A percentile compares a stretch with the other conserved stretches of the same genome.
These are phyloP conservation scores for Beroe ovata DNA, from an alignment of 37 sponge, comb jelly and placozoan genomes.

Conservation along the genomic window DNA sequence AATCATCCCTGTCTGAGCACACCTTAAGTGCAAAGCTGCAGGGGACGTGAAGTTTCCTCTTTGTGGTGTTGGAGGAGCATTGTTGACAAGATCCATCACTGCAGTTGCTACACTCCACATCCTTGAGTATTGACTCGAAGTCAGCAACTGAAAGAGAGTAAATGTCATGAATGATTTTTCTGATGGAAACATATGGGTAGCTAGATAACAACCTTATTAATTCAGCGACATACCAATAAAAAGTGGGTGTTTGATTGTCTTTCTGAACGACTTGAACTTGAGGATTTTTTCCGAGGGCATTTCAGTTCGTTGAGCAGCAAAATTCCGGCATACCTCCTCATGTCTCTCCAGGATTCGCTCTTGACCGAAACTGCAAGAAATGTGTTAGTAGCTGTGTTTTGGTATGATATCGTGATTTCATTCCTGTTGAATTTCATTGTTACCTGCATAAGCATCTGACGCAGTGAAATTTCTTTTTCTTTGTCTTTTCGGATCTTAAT, in stretches of 20 bases:
- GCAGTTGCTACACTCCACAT: background rate
- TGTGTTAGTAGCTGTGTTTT: no score
- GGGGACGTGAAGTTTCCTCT: no score
- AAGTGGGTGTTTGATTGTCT: background rate
- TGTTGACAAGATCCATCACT: background rate
- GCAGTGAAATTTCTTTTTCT: background rate
- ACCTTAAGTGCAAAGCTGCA: conserved; percentile 14
- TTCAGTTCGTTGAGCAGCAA: background rate
- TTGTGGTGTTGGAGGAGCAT: no score
- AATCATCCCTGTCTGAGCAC: background rate
- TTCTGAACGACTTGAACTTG: no score
- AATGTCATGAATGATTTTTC: no score
- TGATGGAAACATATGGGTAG: no score
- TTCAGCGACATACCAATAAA: background rate
- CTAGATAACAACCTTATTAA: no score
- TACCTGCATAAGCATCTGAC: background rate
- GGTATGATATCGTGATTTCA: no score
- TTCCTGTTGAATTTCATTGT: no score
- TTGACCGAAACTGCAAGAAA: no score
- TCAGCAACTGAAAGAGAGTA: conserved; percentile 26
- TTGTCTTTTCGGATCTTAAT: background rate
- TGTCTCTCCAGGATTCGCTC: background rate
- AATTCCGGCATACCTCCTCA: background rate
- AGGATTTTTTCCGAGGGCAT: background rate
- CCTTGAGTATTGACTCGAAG: background rate